A percentile compares a stretch with the other conserved stretches of the same genome.
Conservation (phyloP, 2,797 vertebrate species). For the Gymnoscopelus microlampas region DNA sequence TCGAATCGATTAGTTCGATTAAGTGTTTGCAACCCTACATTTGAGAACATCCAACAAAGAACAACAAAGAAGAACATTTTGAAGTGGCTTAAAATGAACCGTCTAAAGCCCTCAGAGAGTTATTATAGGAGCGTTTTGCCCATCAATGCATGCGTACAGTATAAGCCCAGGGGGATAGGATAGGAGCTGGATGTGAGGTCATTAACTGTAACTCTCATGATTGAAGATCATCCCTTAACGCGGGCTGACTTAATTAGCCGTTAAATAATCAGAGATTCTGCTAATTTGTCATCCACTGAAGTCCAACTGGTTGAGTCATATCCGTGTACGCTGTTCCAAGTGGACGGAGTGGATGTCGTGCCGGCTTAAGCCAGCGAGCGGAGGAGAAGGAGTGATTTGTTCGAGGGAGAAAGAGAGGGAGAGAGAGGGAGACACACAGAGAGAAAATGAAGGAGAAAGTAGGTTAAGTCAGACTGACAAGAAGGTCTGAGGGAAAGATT, state of each 20-base stretch:
- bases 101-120: conserved; percentile 11
- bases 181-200: conserved; percentile 47
- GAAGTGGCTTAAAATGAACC: background rate
- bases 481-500: conserved; percentile 73
- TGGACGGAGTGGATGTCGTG: conserved; percentile 64
- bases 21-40: too few species aligned
- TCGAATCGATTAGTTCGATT: too few species aligned
- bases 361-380: conserved; percentile 59
- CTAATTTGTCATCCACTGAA: conserved; percentile 59
- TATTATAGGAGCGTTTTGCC: background rate
- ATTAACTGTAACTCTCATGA: conserved; percentile 55
- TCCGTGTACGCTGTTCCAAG: conserved; percentile 48
- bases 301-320: conserved; percentile 53
- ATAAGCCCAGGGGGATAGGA: conserved; percentile 3
- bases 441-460: conserved; percentile 70
- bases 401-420: conserved; percentile 16
- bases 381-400: conserved; percentile 46
- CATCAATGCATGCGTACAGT: conserved; percentile 5
- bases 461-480: conserved; percentile 78
- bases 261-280: conserved; percentile 66
- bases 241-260: conserved; percentile 65
- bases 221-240: conserved; percentile 40
- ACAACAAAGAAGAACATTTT: background rate
- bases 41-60: too few species aligned
- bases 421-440: background rate